A percentile compares a stretch with the other conserved stretches of the same genome.
Evolutionary conservation across 2,113 vertebrate species (phyloP).

Genomic region (Rhinopithecus roxellana): DNA sequence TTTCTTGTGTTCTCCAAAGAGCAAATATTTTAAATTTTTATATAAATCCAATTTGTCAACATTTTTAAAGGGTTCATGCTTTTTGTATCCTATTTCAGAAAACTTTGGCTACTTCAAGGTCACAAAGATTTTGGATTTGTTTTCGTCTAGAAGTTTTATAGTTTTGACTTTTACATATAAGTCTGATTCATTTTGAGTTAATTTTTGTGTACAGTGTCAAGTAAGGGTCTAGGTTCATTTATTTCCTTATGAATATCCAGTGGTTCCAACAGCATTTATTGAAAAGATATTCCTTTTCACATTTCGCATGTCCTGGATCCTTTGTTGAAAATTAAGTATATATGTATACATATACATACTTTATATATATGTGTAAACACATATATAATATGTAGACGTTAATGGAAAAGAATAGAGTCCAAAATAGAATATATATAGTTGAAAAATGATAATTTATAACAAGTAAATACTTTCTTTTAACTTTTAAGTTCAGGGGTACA

Average conservation of each 20-base stretch:
- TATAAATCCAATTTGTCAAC: not conserved
- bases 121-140: not conserved
- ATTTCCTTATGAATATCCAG: not conserved
- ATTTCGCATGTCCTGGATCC: not conserved
- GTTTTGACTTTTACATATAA: not conserved
- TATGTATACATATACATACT: not conserved
- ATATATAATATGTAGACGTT: not conserved
- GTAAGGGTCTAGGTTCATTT: not conserved
- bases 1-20: not conserved
- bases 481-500: too few species aligned
- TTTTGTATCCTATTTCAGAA: not conserved
- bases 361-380: not conserved
- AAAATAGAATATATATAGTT: not conserved
- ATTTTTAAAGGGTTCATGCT: not conserved
- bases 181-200: not conserved
- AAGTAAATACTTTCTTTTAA: too few species aligned
- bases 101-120: not conserved
- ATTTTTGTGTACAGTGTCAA: not conserved
- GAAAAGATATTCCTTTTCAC: not conserved
- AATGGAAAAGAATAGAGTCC: not conserved
- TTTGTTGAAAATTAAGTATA: not conserved
- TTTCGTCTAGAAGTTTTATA: not conserved
- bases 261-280: not conserved
- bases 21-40: not conserved
- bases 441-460: not conserved